A percentile compares a stretch with the other conserved stretches of the same genome.
These are phyloP conservation scores for Frieseomelitta varia DNA, from an alignment of 1,140 invertebrate species.

Conservation along the genomic window DNA sequence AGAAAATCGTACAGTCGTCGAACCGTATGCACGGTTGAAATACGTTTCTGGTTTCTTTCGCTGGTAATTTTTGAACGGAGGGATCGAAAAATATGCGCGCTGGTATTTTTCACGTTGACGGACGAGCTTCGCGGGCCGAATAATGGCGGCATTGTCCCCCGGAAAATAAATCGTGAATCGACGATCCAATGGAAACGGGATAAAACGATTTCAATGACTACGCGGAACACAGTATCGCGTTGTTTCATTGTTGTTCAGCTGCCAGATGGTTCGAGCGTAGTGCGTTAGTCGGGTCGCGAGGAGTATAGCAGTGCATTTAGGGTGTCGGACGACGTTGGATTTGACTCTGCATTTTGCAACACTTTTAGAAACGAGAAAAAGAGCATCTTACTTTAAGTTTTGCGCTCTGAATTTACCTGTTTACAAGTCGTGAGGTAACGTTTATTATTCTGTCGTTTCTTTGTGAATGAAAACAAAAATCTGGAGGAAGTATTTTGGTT, in stretches of 20 bases:
- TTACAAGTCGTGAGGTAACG: too few species aligned
- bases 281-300: not conserved
- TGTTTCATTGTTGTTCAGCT: not conserved
- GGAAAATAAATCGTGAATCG: not conserved
- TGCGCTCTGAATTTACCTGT: too few species aligned
- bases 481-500: too few species aligned
- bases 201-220: not conserved
- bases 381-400: too few species aligned
- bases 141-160: not conserved
- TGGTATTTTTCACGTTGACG: not conserved
- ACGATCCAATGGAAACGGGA: not conserved
- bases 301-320: not conserved
- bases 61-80: too few species aligned
- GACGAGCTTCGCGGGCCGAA: not conserved
- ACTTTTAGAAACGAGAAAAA: not conserved
- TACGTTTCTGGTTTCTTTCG: not conserved
- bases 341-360: not conserved
- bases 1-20: too few species aligned
- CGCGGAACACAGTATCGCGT: not conserved
- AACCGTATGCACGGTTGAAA: too few species aligned
- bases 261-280: not conserved
- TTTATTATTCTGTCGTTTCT: too few species aligned
- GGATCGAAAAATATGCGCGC: too few species aligned
- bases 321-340: not conserved
- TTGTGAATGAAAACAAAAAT: too few species aligned